Base-by-base conservation (phyloP, 2,888 invertebrate genomes). In the Archaeoteleia sp. region DNA sequence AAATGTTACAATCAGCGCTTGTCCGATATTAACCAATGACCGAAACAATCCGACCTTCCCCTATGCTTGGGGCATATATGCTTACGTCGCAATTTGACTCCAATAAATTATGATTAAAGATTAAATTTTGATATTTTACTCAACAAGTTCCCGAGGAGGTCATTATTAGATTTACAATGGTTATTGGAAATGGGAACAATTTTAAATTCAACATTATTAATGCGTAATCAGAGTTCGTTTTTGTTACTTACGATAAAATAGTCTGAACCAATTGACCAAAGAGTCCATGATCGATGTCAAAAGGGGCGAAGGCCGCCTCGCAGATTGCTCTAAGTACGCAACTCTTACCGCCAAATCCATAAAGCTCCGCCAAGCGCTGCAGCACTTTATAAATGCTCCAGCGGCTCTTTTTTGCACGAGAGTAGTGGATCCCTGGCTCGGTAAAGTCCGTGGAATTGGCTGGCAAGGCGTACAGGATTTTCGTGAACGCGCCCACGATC, bases 281-380 rank as follows among this genome's bases (percentile, higher is more conserved):
- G 70, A 94, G 86, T 1, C 93, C 93, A 74, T 91, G 91, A 75
- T 90, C 89, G 76, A 89, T 88, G 74, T 89, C 89, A 79, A 93
- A 90, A 42, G 93, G 90, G 45, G 89, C 87, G 67, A 90, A 88
- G 0, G 94, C 91, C 2, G 91, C 90, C 81, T 95, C 93, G 81
- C 95, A 95, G 80, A 95, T 93, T 71, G 91, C 89, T 74, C 91
- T 88, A 61, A 94, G 86, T 74, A 95, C 79, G 83, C 95, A 95
- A 9, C 89, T 89, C 62, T 91, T 88, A 4, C 85, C 82, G 1
- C 78, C 80, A 27, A 82, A 77, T 30, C 81, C 83, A 49, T 81
- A 82, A 43, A 80, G 15, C 40, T 89, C 87, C 25, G 87, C 87
- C 82, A 89, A 88, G 39, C 88, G 87, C 70, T 90, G 90, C 12